phyloP scores from a whole-genome alignment of 2,113 vertebrate species.

The Coreoperca whiteheadi region DNA sequence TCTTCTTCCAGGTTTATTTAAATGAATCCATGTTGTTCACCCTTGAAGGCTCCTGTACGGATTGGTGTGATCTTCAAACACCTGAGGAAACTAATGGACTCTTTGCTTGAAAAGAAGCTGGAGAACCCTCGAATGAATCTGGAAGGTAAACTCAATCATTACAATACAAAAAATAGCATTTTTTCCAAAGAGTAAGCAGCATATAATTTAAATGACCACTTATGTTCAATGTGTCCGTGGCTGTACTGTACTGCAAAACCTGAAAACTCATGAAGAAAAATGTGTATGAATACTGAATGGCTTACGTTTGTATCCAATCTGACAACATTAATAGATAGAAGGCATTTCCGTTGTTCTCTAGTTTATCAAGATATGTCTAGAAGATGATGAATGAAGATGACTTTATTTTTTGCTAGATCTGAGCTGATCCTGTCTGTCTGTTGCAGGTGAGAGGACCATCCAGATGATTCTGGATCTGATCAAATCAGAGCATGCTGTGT shows the following conservation, averaged over 20 bases:
- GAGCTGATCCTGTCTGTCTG: background rate
- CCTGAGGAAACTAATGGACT: conserved; percentile 93
- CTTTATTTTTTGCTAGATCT: background rate
- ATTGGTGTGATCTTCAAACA: conserved; percentile 99
- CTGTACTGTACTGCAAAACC: too few species aligned
- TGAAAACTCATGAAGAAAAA: too few species aligned
- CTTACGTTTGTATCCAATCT: background rate
- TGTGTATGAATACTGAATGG: background rate
- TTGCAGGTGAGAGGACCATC: conserved; percentile 91
- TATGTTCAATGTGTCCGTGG: background rate
- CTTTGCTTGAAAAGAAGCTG: conserved; percentile 93
- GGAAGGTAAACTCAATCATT: conserved; percentile 87
- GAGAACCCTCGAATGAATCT: conserved; percentile 95
- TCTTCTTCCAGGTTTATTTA: background rate
- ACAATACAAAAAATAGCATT: background rate
- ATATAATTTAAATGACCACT: background rate
- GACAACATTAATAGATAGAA: background rate
- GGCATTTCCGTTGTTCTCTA: background rate
- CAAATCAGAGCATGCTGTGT: conserved; percentile 86
- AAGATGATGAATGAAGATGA: too few species aligned
- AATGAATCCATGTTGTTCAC: background rate
- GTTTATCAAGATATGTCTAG: background rate
- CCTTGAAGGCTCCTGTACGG: conserved; percentile 92
- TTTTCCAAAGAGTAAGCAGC: background rate
- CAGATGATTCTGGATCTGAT: conserved; percentile 93